Conservation (phyloP, 2,113 vertebrate species). For the Chaetodon trifascialis region DNA sequence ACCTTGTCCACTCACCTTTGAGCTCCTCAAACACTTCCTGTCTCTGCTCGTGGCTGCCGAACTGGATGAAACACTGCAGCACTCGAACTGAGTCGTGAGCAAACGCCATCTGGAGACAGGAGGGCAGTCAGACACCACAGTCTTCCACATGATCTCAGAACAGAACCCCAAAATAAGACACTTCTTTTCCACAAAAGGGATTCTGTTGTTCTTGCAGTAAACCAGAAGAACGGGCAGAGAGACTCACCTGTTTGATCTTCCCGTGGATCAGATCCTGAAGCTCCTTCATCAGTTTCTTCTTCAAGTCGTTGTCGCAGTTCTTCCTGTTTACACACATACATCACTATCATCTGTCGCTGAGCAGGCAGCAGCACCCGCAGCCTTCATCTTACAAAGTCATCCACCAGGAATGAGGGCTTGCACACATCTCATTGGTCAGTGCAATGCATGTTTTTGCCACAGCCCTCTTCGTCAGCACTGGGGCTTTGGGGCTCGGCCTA, state of each 20-base stretch:
- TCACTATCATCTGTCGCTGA: not conserved
- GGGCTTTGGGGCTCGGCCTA: too few species aligned
- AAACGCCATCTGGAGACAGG: constrained; percentile 88
- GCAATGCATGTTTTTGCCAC: too few species aligned
- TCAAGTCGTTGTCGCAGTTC: constrained; percentile 88
- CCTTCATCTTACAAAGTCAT: not conserved
- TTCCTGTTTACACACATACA: constrained; percentile 83
- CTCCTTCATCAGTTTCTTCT: constrained; percentile 89
- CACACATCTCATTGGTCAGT: too few species aligned
- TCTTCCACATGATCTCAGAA: not conserved
- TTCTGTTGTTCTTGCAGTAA: not conserved
- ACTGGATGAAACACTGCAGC: constrained; percentile 95
- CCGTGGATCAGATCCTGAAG: constrained; percentile 90
- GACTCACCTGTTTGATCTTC: constrained; percentile 91
- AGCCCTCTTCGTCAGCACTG: too few species aligned
- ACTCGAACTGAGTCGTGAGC: constrained; percentile 95
- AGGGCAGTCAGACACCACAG: not conserved
- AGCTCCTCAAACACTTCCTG: constrained; percentile 90
- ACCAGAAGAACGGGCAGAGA: not conserved
- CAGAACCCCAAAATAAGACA: not conserved
- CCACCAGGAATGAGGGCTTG: too few species aligned
- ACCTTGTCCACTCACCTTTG: constrained; percentile 84
- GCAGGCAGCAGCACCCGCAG: not conserved
- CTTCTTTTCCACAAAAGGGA: too few species aligned
- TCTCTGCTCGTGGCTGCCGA: constrained; percentile 89